phyloP scores from a whole-genome alignment of 2,888 invertebrate species.

The Pandemis corylana region DNA sequence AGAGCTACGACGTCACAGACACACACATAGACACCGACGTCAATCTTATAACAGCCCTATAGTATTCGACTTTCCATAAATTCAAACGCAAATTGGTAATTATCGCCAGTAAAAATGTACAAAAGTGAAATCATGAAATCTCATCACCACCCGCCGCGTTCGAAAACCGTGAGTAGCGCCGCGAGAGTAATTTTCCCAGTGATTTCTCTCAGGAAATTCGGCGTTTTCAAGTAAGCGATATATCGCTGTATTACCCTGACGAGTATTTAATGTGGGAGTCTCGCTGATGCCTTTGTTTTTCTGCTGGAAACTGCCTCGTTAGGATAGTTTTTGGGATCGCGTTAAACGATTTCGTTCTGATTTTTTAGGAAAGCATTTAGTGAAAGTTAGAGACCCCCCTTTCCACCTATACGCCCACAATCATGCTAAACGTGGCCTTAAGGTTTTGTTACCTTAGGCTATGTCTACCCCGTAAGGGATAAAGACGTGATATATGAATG shows the following conservation, averaged over 20 bases:
- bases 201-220: slow-evolving; percentile 53
- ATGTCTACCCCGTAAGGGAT: no score
- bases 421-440: no score
- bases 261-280: slow-evolving; percentile 63
- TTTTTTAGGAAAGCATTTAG: neutral
- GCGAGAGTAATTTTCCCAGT: slow-evolving; percentile 54
- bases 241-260: slow-evolving; percentile 54
- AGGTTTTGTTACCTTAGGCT: no score
- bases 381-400: no score
- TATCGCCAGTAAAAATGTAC: no score
- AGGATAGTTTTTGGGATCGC: slow-evolving; percentile 23
- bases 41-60: no score
- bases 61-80: no score
- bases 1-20: no score
- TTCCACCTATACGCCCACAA: no score
- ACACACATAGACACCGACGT: no score
- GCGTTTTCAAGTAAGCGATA: slow-evolving; percentile 53
- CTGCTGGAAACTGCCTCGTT: slow-evolving; percentile 25
- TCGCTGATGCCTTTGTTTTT: slow-evolving; percentile 40
- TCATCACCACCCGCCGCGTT: neutral
- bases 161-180: slow-evolving; percentile 14
- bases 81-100: no score
- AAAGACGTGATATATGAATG: no score
- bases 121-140: neutral
- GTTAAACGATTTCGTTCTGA: neutral